Conservation (phyloP, 2,797 vertebrate genomes). For the Bryconaethiops microstoma region DNA sequence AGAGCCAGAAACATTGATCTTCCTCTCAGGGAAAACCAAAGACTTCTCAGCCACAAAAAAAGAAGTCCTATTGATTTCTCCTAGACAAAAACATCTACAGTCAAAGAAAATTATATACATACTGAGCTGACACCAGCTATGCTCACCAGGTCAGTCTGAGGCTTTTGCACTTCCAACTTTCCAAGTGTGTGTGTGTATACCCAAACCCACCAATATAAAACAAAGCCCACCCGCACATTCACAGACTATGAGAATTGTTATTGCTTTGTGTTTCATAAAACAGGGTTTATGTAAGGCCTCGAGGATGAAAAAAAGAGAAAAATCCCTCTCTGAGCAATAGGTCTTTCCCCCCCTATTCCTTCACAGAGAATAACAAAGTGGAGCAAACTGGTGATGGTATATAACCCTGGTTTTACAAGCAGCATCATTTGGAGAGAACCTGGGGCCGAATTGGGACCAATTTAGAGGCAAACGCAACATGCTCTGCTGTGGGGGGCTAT, state of each 20-base stretch:
- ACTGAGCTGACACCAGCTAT: not conserved
- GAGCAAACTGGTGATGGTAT: not conserved
- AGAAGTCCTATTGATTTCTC: no score
- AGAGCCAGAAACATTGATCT: no score
- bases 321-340: not conserved
- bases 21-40: no score
- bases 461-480: slow-evolving; percentile 6
- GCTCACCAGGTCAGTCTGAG: not conserved
- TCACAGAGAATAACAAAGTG: slow-evolving; percentile 2
- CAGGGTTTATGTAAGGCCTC: not conserved
- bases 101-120: no score
- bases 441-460: not conserved
- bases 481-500: not conserved
- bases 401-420: slow-evolving; percentile 18
- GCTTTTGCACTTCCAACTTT: not conserved
- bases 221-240: not conserved
- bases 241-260: not conserved
- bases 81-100: no score
- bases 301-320: not conserved
- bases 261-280: not conserved
- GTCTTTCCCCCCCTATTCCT: not conserved
- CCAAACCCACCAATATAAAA: no score
- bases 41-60: no score
- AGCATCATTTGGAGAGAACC: not conserved
- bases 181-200: no score